Evolutionary conservation across 2,888 invertebrate genomes (phyloP), one percentile per base, ranked within the genome.

Genomic region (Drosophila infuscata): DNA sequence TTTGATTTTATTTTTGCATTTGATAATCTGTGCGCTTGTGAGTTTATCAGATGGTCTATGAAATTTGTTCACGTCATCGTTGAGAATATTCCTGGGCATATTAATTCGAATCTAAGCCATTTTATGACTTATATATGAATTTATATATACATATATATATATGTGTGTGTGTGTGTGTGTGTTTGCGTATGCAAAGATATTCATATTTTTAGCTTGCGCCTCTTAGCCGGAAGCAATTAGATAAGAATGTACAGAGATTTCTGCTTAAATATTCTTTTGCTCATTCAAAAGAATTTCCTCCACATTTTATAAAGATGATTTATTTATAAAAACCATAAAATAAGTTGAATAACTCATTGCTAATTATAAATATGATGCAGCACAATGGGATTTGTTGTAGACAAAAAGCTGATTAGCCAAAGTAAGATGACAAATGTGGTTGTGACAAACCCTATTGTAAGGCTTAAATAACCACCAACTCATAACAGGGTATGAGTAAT

Each of bases 161-260:
- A 12, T 54, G 9, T n/a, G 6, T 48, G 17, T 0, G n/a, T 54
- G 9, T n/a, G 6, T 48, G 17, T 25, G 20, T 33, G 41, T 25
- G 11, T 52, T 32, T 41, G 25, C 33, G 4, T 64, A 25, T 46
- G 32, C 15, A 29, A 33, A 41, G 52, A 41, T 54, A 56, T 36
- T 61, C 30, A n/a, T 60, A 54, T 36, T 80, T 68, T 72, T 48
- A 53, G 38, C 63, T 35, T 30, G 38, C 49, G 29, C 53, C 53
- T 49, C 25, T 43, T 83, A 74, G 82, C 84, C 79, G 84, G 89
- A 83, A 89, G 79, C 74, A 87, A 87, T 83, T 88, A 88, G 72
- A 82, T 65, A 61, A 57, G 43, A 36, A 63, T 29, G 54, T 56
- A n/a, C 32, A 63, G n/a, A 64, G 62, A 74, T 52, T 52, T 70